Percentiles rank a stretch among this genome's conserved stretches.
These are phyloP conservation scores for Chrysochloris asiatica DNA, from an alignment of 2,113 vertebrate genomes.

Conservation along the genomic window DNA sequence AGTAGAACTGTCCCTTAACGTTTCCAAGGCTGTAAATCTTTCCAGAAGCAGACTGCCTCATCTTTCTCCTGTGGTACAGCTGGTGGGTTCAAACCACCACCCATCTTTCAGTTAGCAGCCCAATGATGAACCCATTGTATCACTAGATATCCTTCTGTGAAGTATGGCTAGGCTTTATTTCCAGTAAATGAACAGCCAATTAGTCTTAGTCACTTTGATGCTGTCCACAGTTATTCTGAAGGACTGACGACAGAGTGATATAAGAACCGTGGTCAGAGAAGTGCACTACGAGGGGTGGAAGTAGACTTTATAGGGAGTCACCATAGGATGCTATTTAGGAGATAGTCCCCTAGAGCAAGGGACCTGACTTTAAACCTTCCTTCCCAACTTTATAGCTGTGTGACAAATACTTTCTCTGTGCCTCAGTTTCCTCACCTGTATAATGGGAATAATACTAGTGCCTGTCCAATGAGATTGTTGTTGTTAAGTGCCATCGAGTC, in stretches of 20 bases:
- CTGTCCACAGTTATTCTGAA: neutral
- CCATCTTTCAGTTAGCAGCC: too few species aligned
- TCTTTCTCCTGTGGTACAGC: too few species aligned
- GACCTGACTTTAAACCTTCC: neutral
- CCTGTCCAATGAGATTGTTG: neutral
- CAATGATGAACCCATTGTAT: too few species aligned
- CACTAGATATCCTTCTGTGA: too few species aligned
- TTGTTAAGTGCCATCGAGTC: too few species aligned
- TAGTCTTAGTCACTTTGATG: neutral
- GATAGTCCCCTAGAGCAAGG: accelerated
- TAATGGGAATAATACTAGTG: neutral
- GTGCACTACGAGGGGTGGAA: accelerated
- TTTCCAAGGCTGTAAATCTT: too few species aligned
- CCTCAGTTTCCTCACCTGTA: neutral
- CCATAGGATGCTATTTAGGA: neutral
- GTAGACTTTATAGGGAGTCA: neutral
- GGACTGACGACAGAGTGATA: neutral
- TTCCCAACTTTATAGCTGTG: neutral
- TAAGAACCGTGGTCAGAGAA: neutral
- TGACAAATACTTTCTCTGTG: neutral
- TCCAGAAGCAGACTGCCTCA: too few species aligned
- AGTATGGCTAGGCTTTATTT: neutral
- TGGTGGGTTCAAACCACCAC: too few species aligned
- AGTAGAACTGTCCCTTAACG: too few species aligned
- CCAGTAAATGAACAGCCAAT: neutral